These are phyloP conservation scores for Stigmatopora nigra DNA, from an alignment of 2,113 vertebrate genomes.

Conservation along the genomic window DNA sequence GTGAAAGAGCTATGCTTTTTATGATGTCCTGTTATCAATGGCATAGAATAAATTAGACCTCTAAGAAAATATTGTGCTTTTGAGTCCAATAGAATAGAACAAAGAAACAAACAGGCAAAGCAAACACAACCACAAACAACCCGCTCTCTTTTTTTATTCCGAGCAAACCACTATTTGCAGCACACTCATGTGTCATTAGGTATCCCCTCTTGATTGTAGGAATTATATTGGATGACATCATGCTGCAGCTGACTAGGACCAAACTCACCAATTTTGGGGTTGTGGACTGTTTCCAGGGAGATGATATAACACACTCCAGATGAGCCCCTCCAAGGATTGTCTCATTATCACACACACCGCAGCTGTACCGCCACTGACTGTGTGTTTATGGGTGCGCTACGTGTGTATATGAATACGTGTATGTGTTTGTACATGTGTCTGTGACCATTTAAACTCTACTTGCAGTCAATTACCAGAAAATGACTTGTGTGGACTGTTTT, in stretches of 20 bases:
- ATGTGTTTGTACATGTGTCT: constrained; percentile 31
- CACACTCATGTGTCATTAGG: constrained; percentile 57
- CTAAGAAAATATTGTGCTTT: neutral
- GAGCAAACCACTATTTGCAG: constrained; percentile 48
- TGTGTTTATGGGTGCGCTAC: constrained; percentile 17
- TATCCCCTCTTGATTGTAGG: constrained; percentile 49
- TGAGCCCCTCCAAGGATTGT: constrained; percentile 62
- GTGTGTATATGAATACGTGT: constrained; percentile 5
- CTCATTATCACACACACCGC: constrained; percentile 63
- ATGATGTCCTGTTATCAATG: neutral
- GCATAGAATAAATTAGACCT: neutral
- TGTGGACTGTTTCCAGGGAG: constrained; percentile 56
- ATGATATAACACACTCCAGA: constrained; percentile 66
- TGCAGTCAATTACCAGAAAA: constrained; percentile 67
- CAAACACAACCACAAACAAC: constrained; percentile 50
- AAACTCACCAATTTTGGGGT: constrained; percentile 60
- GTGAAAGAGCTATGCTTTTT: neutral
- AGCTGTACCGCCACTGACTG: constrained; percentile 49
- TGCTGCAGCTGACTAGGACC: constrained; percentile 62
- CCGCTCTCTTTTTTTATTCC: constrained; percentile 28
- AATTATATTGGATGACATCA: constrained; percentile 66
- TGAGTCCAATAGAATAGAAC: neutral
- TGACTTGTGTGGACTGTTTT: constrained; percentile 57
- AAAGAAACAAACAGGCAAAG: constrained; percentile 37
- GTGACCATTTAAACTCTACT: constrained; percentile 62